Conservation (phyloP, 1,140 invertebrate genomes). For the Trichonephila clavipes region DNA sequence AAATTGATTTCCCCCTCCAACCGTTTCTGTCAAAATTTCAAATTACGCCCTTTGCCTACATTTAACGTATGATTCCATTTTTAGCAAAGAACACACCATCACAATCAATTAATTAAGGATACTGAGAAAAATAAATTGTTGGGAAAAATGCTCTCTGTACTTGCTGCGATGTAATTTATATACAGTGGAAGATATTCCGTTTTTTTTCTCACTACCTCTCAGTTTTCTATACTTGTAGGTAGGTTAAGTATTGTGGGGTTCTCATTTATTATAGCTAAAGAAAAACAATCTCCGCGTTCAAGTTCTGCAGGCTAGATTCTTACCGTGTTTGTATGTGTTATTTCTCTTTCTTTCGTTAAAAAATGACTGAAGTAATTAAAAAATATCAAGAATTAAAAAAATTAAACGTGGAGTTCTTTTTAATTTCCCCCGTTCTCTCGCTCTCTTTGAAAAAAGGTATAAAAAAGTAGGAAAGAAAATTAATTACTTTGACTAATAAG, state of each 20-base stretch:
- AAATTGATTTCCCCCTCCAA: not conserved
- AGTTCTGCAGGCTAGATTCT: not conserved
- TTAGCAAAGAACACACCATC: not conserved
- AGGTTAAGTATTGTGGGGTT: constrained; percentile 53
- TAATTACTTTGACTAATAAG: constrained; percentile 63
- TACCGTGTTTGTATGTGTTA: not conserved
- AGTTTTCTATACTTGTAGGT: not conserved
- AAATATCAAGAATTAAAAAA: constrained; percentile 3
- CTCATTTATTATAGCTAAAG: constrained; percentile 35
- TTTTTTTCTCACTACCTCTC: not conserved
- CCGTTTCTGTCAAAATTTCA: not conserved
- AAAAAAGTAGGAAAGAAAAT: constrained; percentile 17
- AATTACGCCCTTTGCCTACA: not conserved
- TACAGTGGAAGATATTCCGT: not conserved
- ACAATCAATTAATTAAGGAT: constrained; percentile 14
- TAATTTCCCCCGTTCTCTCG: not conserved
- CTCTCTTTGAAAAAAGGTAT: not conserved
- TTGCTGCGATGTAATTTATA: constrained; percentile 18
- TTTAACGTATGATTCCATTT: not conserved
- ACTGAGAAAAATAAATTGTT: constrained; percentile 24
- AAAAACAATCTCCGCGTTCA: not conserved
- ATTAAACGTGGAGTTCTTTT: not conserved
- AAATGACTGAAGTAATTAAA: not conserved
- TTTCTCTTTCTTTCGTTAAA: not conserved
- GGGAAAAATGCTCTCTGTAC: not conserved